Percentiles rank a stretch among this genome's conserved stretches.
Conservation (phyloP, 2,113 vertebrate genomes). For the Podarcis raffonei region DNA sequence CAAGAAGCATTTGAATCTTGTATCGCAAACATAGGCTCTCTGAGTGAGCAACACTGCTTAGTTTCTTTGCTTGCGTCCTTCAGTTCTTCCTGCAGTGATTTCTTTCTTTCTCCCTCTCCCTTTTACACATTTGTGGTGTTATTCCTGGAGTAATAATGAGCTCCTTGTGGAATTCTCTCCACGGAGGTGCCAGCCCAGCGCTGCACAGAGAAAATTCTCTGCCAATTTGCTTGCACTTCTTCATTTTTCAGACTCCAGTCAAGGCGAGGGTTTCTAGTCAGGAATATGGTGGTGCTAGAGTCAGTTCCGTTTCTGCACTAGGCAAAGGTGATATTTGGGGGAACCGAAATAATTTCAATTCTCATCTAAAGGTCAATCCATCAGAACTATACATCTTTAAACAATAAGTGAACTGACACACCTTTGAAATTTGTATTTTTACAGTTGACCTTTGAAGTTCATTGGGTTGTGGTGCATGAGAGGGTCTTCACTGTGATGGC, state of each 20-base stretch:
- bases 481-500: no score
- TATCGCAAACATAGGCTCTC: background rate
- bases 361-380: no score
- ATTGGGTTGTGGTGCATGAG: no score
- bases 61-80: background rate
- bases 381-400: no score
- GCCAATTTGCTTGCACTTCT: background rate
- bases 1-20: background rate
- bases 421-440: no score
- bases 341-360: no score
- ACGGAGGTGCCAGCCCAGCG: conserved; percentile 22
- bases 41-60: conserved; percentile 19
- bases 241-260: background rate
- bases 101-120: background rate
- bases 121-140: conserved; percentile 14
- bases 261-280: conserved; percentile 28
- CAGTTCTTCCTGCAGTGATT: conserved; percentile 32
- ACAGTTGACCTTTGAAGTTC: no score
- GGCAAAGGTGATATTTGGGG: background rate
- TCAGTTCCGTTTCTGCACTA: no score
- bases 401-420: no score
- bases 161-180: conserved; percentile 24
- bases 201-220: conserved; percentile 4
- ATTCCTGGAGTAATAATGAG: conserved; percentile 10
- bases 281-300: background rate